Percentiles rank a stretch among this genome's conserved stretches.
Evolutionary conservation across 2,888 invertebrate species (phyloP).

Genomic region (Yponomeuta sedellus): DNA sequence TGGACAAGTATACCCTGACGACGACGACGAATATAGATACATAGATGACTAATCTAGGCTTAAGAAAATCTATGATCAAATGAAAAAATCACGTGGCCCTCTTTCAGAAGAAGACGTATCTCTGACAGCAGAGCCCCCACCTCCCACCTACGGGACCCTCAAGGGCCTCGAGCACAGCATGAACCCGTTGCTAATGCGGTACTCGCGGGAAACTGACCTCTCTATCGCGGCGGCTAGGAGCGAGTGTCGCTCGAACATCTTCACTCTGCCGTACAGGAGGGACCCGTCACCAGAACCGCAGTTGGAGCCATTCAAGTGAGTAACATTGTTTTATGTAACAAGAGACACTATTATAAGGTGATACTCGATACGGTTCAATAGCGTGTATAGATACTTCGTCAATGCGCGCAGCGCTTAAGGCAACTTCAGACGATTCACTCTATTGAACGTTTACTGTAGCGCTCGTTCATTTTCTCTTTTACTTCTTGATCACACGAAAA

Average conservation of each 20-base stretch:
- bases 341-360: no score
- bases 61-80: not conserved
- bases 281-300: slow-evolving; percentile 66
- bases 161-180: slow-evolving; percentile 93
- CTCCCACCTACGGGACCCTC: slow-evolving; percentile 86
- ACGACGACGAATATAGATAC: no score
- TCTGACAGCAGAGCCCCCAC: slow-evolving; percentile 78
- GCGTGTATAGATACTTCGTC: no score
- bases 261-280: slow-evolving; percentile 75
- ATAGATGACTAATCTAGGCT: no score
- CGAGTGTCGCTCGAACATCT: slow-evolving; percentile 87
- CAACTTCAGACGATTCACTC: no score
- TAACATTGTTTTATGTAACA: slow-evolving; percentile 11
- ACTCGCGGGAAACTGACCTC: slow-evolving; percentile 92
- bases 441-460: no score
- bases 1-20: no score
- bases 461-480: no score
- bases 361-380: no score
- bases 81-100: not conserved
- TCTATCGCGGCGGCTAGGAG: slow-evolving; percentile 88
- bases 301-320: slow-evolving; percentile 83
- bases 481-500: no score
- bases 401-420: no score
- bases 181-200: slow-evolving; percentile 93
- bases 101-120: slow-evolving; percentile 63